Conservation (phyloP, 2,113 vertebrate species). For the Callipepla californica region DNA sequence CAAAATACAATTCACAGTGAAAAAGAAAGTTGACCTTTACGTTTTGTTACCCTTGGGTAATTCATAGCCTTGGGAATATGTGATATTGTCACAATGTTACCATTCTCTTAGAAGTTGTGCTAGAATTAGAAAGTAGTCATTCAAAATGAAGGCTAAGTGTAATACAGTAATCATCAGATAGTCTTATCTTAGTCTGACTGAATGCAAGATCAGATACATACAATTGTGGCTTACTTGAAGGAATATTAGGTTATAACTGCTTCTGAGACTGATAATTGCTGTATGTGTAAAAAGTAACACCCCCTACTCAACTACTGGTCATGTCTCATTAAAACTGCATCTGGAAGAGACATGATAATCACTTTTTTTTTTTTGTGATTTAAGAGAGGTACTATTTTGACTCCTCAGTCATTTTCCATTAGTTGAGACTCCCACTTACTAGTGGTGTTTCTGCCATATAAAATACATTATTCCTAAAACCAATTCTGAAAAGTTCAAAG, state of each 20-base stretch:
- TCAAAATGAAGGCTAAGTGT: neutral
- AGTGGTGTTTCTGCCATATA: neutral
- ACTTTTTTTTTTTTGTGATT: neutral
- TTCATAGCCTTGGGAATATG: neutral
- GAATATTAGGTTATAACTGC: neutral
- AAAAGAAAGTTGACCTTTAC: conserved; percentile 48
- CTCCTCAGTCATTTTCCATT: neutral
- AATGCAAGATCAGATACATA: neutral
- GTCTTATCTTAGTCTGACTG: neutral
- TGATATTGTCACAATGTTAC: conserved; percentile 7
- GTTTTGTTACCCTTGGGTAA: neutral
- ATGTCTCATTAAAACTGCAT: neutral
- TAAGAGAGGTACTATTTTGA: neutral
- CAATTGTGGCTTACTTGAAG: neutral
- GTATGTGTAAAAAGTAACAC: neutral
- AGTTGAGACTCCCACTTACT: neutral
- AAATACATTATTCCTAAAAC: neutral
- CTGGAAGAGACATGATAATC: neutral
- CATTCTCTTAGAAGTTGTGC: neutral
- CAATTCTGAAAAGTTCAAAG: neutral
- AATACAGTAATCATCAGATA: neutral
- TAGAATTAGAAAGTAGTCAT: conserved; percentile 5
- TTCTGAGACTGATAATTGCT: neutral
- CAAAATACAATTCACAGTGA: conserved; percentile 41
- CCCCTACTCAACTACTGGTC: neutral